Conservation (phyloP, 1,140 invertebrate species). For the Dinothrombium tinctorium region DNA sequence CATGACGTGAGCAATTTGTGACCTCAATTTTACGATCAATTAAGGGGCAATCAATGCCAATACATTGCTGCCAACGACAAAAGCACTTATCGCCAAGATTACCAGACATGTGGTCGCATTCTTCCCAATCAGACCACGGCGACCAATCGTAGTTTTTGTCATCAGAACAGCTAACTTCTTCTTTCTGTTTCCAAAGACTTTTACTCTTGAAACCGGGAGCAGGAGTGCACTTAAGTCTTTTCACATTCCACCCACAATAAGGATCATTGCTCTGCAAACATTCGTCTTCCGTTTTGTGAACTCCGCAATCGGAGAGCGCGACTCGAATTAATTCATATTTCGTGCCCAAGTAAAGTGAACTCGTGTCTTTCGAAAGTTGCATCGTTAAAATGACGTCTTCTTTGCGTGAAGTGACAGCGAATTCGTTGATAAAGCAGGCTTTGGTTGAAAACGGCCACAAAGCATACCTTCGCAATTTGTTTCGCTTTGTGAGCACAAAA, state of each 20-base stretch:
- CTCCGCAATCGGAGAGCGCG: conserved; percentile 44
- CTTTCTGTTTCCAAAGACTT: conserved; percentile 28
- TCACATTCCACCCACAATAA: conserved; percentile 75
- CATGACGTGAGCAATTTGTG: conserved; percentile 25
- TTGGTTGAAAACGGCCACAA: conserved; percentile 37
- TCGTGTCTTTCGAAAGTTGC: conserved; percentile 52
- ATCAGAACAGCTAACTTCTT: conserved; percentile 3
- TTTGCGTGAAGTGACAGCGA: conserved; percentile 30
- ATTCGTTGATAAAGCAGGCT: conserved; percentile 61
- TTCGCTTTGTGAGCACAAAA: conserved; percentile 48
- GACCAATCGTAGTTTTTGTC: not conserved
- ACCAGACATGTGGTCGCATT: conserved; percentile 25
- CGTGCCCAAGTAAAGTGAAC: conserved; percentile 58
- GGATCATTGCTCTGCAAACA: conserved; percentile 70
- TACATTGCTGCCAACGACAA: conserved; percentile 49
- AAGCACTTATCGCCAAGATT: conserved; percentile 35
- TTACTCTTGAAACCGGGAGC: conserved; percentile 25
- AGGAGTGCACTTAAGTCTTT: conserved; percentile 36
- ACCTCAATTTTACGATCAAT: conserved; percentile 24
- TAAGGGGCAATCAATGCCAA: conserved; percentile 35
- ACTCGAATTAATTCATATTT: conserved; percentile 39
- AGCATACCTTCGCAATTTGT: conserved; percentile 53
- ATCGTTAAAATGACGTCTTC: conserved; percentile 35
- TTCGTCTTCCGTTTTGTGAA: conserved; percentile 33
- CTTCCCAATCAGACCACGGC: conserved; percentile 38